Base-by-base conservation (phyloP, 1,140 invertebrate genomes). In the Vanessa atalanta region DNA sequence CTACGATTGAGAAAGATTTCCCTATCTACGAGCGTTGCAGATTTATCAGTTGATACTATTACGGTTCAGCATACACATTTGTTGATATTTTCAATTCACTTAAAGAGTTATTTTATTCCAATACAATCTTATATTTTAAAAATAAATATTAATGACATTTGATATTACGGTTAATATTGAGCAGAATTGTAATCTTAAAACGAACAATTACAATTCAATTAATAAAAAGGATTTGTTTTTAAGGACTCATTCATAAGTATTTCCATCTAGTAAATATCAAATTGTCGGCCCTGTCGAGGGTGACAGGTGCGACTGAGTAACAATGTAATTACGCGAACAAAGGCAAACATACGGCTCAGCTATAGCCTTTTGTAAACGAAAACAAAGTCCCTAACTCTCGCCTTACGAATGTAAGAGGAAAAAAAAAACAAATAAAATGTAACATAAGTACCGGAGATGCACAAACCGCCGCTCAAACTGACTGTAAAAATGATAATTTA, bases 311-410 rank as follows among this genome's bases (percentile, higher is more conserved):
- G 67, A 48, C 55, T 47, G 72, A 70, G 75, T 74, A 74, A 73
- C 72, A 77, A 77, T 73, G 76, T 74, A 70, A 77, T 77, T 77
- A 77, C 75, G 75, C 31, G 67, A 76, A 77, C 75, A 77, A 77
- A 66, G 78, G 80, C 83, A 85, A 86, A 85, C 86, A 74, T 55
- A 63, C 67, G 61, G 67, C 57, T 70, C 73, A 70, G 72, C 53
- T 74, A 74, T 74, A 68, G 61, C 72, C 73, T 70, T 74, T 73
- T 69, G 61, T 64, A 74, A 74, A 70, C 60, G 47, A 57, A 74
- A 74, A 70, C 72, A 70, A 74, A 57, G 66, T 74, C 55, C 67
- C 66, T 74, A 74, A 70, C 66, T 57, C 72, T 73, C 72, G 16
- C 23, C 65, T 70, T 65, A 70, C 66, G 50, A 70, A 70, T 37